Evolutionary conservation across 1,140 invertebrate species (phyloP).

Genomic region (Caerostris darwini): DNA sequence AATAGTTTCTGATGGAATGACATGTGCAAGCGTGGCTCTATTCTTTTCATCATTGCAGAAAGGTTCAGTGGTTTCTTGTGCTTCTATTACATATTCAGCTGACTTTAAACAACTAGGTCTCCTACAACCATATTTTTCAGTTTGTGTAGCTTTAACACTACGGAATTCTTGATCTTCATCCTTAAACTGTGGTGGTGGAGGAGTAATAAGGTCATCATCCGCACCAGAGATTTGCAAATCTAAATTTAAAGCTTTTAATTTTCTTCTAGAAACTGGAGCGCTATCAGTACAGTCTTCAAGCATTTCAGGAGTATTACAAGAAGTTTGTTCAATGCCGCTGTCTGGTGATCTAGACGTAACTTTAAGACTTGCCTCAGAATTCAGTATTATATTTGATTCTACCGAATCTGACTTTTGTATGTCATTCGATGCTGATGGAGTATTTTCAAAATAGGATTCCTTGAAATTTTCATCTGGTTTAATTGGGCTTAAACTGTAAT

Average conservation of each 20-base stretch:
- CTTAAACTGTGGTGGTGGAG: constrained; percentile 53
- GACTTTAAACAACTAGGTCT: neutral
- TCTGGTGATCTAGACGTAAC: constrained; percentile 58
- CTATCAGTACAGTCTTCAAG: constrained; percentile 15
- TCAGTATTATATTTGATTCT: neutral
- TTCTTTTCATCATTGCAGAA: neutral
- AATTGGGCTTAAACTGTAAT: constrained; percentile 69
- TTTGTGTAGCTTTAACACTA: constrained; percentile 14
- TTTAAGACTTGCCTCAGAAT: constrained; percentile 1
- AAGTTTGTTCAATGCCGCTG: constrained; percentile 69
- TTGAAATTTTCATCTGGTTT: constrained; percentile 54
- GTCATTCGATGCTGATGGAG: neutral
- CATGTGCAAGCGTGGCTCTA: neutral
- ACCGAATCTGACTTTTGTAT: neutral
- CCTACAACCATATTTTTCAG: neutral
- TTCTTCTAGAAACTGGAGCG: neutral
- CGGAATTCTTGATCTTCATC: neutral
- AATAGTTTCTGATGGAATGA: constrained; percentile 27
- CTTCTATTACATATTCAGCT: constrained; percentile 40
- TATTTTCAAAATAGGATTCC: neutral
- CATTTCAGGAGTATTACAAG: constrained; percentile 56
- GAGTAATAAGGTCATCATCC: constrained; percentile 25
- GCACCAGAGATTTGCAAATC: neutral
- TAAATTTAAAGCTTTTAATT: neutral
- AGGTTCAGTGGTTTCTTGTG: neutral